phyloP scores from a whole-genome alignment of 1,140 invertebrate species.

The Patella vulgata region DNA sequence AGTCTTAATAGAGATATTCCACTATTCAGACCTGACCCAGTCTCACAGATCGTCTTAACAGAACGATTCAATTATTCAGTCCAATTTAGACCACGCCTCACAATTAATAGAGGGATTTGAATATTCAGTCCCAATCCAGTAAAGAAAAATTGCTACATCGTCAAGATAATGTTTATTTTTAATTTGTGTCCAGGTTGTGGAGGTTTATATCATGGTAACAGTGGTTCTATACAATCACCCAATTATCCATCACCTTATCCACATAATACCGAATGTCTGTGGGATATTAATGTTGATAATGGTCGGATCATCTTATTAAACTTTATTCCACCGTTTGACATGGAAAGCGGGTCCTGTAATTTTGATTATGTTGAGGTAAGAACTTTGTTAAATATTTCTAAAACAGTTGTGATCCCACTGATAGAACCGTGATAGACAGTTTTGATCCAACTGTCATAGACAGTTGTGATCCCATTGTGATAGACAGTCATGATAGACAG shows the following conservation, averaged over 20 bases:
- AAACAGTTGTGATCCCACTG: too few species aligned
- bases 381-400: background rate
- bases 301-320: slow-evolving; percentile 91
- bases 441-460: background rate
- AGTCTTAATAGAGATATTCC: too few species aligned
- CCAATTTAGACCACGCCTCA: too few species aligned
- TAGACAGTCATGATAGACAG: too few species aligned
- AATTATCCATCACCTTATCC: slow-evolving; percentile 95
- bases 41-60: too few species aligned
- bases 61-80: too few species aligned
- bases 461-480: too few species aligned
- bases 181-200: slow-evolving; percentile 77
- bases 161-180: too few species aligned
- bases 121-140: too few species aligned
- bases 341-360: slow-evolving; percentile 70
- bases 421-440: background rate
- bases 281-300: slow-evolving; percentile 93
- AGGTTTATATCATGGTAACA: slow-evolving; percentile 74
- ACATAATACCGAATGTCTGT: slow-evolving; percentile 90
- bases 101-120: too few species aligned
- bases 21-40: too few species aligned
- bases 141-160: too few species aligned
- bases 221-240: slow-evolving; percentile 83
- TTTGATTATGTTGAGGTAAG: slow-evolving; percentile 83
- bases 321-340: slow-evolving; percentile 68